A percentile compares a stretch with the other conserved stretches of the same genome.
Evolutionary conservation across 2,113 vertebrate genomes (phyloP).

Genomic region (Noctilio leporinus): DNA sequence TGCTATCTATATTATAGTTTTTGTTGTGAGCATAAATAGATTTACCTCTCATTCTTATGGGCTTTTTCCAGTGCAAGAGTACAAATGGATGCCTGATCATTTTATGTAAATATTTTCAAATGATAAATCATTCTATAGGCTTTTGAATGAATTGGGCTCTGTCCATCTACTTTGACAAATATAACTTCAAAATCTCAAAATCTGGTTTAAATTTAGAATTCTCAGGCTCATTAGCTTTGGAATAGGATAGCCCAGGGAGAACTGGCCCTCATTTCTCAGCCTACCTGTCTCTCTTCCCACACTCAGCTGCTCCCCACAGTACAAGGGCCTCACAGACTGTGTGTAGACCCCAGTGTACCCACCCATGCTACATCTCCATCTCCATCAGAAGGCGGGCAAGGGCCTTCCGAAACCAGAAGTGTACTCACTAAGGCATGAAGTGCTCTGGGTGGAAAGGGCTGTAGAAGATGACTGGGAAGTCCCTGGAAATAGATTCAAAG

Average conservation of each 20-base stretch:
- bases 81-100: background rate
- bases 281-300: background rate
- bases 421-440: accelerated
- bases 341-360: background rate
- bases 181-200: background rate
- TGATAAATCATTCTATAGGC: background rate
- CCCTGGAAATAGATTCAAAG: background rate
- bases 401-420: background rate
- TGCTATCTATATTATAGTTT: background rate
- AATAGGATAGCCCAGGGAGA: background rate
- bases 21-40: background rate
- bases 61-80: background rate
- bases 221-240: background rate
- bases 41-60: background rate
- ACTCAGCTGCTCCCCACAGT: background rate
- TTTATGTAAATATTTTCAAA: background rate
- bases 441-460: background rate
- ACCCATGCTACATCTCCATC: background rate
- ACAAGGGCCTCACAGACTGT: background rate
- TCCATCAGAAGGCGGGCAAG: background rate
- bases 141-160: background rate
- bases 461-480: background rate
- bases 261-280: background rate
- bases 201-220: background rate
- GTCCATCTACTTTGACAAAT: background rate